Evolutionary conservation across 2,113 vertebrate genomes (phyloP), one percentile per base, ranked within the genome.

Genomic region (Colossoma macropomum): DNA sequence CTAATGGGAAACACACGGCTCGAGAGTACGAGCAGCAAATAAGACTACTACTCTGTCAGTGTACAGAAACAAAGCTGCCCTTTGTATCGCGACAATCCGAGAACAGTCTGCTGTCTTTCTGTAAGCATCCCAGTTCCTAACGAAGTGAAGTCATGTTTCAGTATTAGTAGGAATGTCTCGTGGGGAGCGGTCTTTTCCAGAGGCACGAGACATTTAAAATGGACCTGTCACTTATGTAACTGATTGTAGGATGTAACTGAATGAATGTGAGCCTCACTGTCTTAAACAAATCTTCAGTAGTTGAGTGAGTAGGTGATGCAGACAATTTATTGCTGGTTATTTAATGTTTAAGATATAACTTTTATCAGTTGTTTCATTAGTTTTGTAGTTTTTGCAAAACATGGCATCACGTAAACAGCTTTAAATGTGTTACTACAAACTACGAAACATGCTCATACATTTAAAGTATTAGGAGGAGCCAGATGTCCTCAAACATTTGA

Each of bases 1-100:
- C 56, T 34, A 88, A 88, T 78, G 60, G 30, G 75, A 82, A 86
- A 75, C 87, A 84, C 83, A 87, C 82, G 83, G 28, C 52, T 9
- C 48, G 25, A 66, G 17, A 79, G 38, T 48, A 52, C 11, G 13
- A 80, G 34, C 65, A 85, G 63, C 52, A 34, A 63, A 71, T 63
- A 84, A 79, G 68, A 50, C 16, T 30, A 32, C 28, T 3, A 52
- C 70, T 76, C 32, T 84, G 54, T 12, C 6, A 11, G 28, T 19
- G 34, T 48, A 52, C 15, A 25, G 7, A 72, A 32, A 73, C 38
- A 83, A 86, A 62, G 85, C 72, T 56, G 38, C 0, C n/a, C 62
- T 75, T 79, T 63, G 54, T 74, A 34, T 23, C 75, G 5, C n/a
- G 52, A 70, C 70, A 25, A 78, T 65, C 56, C 19, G 28, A 59